These are phyloP conservation scores for Oscheius myriophilus DNA, from an alignment of 2,888 invertebrate species.

Conservation along the genomic window DNA sequence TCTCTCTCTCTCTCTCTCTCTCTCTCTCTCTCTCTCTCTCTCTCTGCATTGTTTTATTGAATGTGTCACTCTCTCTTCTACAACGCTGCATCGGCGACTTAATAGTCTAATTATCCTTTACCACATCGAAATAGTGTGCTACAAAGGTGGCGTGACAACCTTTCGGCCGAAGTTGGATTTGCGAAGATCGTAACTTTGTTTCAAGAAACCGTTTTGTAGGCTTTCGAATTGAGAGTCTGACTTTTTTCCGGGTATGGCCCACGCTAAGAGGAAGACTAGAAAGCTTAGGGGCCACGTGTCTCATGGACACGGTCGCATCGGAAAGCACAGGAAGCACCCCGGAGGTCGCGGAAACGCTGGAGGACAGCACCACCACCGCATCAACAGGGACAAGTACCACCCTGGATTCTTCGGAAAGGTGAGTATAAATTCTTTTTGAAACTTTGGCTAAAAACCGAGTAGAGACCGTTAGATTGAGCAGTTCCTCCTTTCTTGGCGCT, in stretches of 20 bases:
- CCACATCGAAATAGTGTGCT: no score
- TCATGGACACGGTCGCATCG: slow-evolving; percentile 98
- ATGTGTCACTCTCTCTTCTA: no score
- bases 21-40: no score
- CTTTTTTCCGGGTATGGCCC: slow-evolving; percentile 74
- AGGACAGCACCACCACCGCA: slow-evolving; percentile 98
- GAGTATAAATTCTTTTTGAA: slow-evolving; percentile 33
- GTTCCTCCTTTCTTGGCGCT: slow-evolving; percentile 46
- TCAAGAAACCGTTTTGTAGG: slow-evolving; percentile 12
- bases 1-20: no score
- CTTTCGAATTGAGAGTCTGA: slow-evolving; percentile 1
- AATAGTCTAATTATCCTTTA: no score
- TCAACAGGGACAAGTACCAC: slow-evolving; percentile 99
- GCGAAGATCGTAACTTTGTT: not conserved
- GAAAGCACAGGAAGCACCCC: slow-evolving; percentile 99
- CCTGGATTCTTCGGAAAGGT: slow-evolving; percentile 98
- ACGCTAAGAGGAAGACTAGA: slow-evolving; percentile 80
- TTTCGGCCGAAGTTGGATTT: not conserved
- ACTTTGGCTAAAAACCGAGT: not conserved
- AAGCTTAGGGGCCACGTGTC: slow-evolving; percentile 99
- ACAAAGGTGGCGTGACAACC: no score
- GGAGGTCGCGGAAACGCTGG: slow-evolving; percentile 99
- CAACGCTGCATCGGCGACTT: no score
- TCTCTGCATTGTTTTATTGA: no score
- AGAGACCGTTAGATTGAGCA: not conserved